Evolutionary conservation across 1,140 invertebrate genomes (phyloP), one percentile per base, ranked within the genome.

Genomic region (Drosophila melanica): DNA sequence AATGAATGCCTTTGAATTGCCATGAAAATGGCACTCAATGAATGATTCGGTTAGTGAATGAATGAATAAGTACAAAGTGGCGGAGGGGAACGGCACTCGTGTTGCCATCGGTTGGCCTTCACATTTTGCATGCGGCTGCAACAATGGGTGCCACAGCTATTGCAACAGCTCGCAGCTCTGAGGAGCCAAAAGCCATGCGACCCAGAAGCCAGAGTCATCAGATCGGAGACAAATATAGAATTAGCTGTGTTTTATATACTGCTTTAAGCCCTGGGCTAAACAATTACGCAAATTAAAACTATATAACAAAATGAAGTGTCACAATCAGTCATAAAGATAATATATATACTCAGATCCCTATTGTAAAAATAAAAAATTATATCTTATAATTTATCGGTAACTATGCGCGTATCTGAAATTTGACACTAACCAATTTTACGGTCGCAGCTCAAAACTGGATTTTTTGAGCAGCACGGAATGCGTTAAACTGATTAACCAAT

Each of bases 61-160:
- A 67, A 72, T 62, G 53, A 48, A 60, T 35, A 42, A 48, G 48
- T 35, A 33, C 14, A 27, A 37, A 2, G 44, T 14, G 30, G 53
- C 9, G 12, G n/a, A 18, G 16, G 23, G 18, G 35, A 12, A 12
- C 18, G 37, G 6, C 11, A 27, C 39, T 51, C 33, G 33, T 67
- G 53, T 67, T 59, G 67, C 50, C 79, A 69, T 62, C 67, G 71
- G 71, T 45, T 85, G 81, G 79, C 81, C 81, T 86, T 86, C 81
- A 86, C 81, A 86, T 86, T 86, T 86, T 62, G 75, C 82, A 66
- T 82, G 75, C 47, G 72, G 47, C 71, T 23, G 48, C 70, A 68
- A 73, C 70, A 73, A 73, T 73, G 60, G 64, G 65, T 74, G 74
- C 70, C 64, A 63, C 60, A 67, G 77, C 65, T 48, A 71, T 68